Evolutionary conservation across 2,113 vertebrate species (phyloP).

Genomic region (Gasterosteus aculeatus): DNA sequence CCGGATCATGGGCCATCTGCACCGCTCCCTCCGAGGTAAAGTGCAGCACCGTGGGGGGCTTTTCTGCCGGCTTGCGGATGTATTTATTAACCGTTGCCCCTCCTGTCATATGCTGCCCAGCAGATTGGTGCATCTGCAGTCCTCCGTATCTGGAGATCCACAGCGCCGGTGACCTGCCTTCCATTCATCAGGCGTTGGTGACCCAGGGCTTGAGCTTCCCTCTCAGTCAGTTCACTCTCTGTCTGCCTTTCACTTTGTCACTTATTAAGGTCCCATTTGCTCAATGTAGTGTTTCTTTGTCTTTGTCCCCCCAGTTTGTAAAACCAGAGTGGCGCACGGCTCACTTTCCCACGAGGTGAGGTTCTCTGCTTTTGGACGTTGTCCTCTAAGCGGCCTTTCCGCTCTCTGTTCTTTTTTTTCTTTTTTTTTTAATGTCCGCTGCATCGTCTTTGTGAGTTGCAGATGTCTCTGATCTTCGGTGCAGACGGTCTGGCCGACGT

Average conservation of each 20-base stretch:
- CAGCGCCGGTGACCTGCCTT: constrained; percentile 48
- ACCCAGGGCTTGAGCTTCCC: constrained; percentile 71
- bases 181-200: constrained; percentile 58
- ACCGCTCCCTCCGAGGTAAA: constrained; percentile 71
- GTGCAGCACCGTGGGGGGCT: neutral
- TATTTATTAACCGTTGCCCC: neutral
- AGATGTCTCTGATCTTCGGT: constrained; percentile 83
- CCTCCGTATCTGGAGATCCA: constrained; percentile 79
- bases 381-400: neutral
- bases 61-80: neutral
- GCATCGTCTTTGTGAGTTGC: neutral
- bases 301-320: constrained; percentile 77
- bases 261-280: neutral
- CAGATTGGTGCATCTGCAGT: constrained; percentile 77
- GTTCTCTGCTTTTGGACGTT: neutral
- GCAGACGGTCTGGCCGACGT: constrained; percentile 65
- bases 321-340: constrained; percentile 82
- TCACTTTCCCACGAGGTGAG: constrained; percentile 80
- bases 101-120: neutral
- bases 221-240: constrained; percentile 73
- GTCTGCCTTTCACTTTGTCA: neutral
- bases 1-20: constrained; percentile 78
- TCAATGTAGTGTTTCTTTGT: neutral
- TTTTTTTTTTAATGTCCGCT: neutral
- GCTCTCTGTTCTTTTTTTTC: neutral